Evolutionary conservation across 1,140 invertebrate species (phyloP).

Genomic region (Nephotettix cincticeps): DNA sequence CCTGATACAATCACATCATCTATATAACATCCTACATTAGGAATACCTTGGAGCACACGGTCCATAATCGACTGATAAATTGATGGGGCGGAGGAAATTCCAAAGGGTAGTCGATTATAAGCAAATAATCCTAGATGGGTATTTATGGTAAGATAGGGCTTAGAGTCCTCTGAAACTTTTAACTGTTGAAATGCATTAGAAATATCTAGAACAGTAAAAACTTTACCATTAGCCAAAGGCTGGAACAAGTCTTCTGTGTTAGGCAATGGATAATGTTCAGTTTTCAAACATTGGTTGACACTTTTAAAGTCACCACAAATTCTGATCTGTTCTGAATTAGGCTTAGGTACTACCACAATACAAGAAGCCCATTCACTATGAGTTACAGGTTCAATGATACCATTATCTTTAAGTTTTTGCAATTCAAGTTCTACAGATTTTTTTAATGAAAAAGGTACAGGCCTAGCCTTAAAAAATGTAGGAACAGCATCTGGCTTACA

Average conservation of each 20-base stretch:
- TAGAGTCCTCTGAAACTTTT: not conserved
- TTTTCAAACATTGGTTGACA: not conserved
- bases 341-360: not conserved
- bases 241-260: not conserved
- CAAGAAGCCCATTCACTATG: not conserved
- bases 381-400: not conserved
- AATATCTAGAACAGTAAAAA: not conserved
- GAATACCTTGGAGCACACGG: not conserved
- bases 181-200: not conserved
- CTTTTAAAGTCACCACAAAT: not conserved
- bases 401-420: not conserved
- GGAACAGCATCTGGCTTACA: not conserved
- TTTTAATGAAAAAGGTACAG: not conserved
- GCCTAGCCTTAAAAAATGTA: not conserved
- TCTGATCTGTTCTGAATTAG: not conserved
- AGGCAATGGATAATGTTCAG: not conserved
- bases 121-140: not conserved
- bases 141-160: not conserved
- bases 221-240: not conserved
- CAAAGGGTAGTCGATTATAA: not conserved
- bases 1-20: slow-evolving; percentile 21
- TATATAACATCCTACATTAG: not conserved
- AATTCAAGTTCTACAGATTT: not conserved
- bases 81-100: not conserved
- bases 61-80: not conserved